These are phyloP conservation scores for Pilophorus perplexus DNA, from an alignment of 2,888 invertebrate species.

Conservation along the genomic window DNA sequence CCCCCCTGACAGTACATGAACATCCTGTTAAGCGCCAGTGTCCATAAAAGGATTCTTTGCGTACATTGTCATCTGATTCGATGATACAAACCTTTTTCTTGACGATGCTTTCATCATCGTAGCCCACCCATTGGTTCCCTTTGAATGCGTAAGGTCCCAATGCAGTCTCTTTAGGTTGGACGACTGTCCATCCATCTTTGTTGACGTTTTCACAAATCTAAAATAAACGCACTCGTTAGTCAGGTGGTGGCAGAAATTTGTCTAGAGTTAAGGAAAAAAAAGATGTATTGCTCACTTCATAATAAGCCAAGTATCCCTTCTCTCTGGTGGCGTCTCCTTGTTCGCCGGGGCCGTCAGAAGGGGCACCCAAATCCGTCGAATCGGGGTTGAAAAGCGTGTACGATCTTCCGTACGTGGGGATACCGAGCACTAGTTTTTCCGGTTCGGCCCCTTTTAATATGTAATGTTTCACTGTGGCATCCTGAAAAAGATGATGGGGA, in stretches of 20 bases:
- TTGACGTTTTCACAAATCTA: conserved; percentile 83
- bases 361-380: conserved; percentile 79
- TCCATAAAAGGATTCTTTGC: too few relatives aligned
- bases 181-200: conserved; percentile 75
- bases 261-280: not conserved
- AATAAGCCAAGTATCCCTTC: conserved; percentile 89
- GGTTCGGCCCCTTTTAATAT: conserved; percentile 73
- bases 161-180: conserved; percentile 73
- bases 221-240: not conserved
- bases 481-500: conserved; percentile 58
- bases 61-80: too few relatives aligned
- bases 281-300: conserved; percentile 64
- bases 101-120: conserved; percentile 68
- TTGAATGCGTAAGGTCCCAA: conserved; percentile 88
- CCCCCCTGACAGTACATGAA: too few relatives aligned
- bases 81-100: conserved; percentile 47
- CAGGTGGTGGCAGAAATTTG: conserved; percentile 46
- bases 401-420: conserved; percentile 86
- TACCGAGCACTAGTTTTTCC: conserved; percentile 78
- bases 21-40: too few relatives aligned
- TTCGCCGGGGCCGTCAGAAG: conserved; percentile 85
- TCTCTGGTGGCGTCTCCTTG: conserved; percentile 89
- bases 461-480: conserved; percentile 81
- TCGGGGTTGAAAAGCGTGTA: conserved; percentile 85
- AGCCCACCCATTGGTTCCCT: conserved; percentile 91